These are phyloP conservation scores for Sinelater perroti DNA, from an alignment of 2,888 invertebrate genomes.

Conservation along the genomic window DNA sequence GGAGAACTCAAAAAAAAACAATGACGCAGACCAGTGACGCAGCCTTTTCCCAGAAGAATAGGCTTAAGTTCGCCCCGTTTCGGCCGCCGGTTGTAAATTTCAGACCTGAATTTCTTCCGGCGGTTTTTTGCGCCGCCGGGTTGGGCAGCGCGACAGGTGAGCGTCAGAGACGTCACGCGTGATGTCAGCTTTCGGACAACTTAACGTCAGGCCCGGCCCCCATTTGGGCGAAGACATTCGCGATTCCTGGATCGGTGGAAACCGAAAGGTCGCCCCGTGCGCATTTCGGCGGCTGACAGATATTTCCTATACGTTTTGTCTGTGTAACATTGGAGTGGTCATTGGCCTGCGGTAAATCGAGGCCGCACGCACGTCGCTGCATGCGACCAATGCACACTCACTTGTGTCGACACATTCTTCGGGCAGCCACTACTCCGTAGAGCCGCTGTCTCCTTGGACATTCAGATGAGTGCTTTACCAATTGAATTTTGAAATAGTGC, in stretches of 20 bases:
- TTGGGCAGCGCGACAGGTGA: neutral
- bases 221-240: neutral
- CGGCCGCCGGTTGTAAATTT: no score
- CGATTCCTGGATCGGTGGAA: constrained; percentile 5
- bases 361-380: constrained; percentile 53
- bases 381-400: constrained; percentile 42
- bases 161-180: constrained; percentile 2
- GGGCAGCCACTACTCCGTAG: constrained; percentile 41
- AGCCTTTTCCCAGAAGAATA: no score
- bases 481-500: constrained; percentile 50
- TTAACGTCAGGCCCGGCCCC: constrained; percentile 4
- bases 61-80: no score
- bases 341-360: constrained; percentile 57
- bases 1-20: no score
- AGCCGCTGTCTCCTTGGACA: constrained; percentile 49
- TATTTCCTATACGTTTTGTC: constrained; percentile 47
- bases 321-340: constrained; percentile 56
- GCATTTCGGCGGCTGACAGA: constrained; percentile 15
- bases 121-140: neutral
- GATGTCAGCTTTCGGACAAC: constrained; percentile 9
- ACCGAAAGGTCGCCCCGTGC: constrained; percentile 16
- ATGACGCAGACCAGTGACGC: no score
- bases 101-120: neutral
- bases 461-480: constrained; percentile 51
- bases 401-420: constrained; percentile 34